Percentiles rank a stretch among this genome's conserved stretches.
Conservation (phyloP, 2,888 invertebrate species). For the Eupithecia centaureata region DNA sequence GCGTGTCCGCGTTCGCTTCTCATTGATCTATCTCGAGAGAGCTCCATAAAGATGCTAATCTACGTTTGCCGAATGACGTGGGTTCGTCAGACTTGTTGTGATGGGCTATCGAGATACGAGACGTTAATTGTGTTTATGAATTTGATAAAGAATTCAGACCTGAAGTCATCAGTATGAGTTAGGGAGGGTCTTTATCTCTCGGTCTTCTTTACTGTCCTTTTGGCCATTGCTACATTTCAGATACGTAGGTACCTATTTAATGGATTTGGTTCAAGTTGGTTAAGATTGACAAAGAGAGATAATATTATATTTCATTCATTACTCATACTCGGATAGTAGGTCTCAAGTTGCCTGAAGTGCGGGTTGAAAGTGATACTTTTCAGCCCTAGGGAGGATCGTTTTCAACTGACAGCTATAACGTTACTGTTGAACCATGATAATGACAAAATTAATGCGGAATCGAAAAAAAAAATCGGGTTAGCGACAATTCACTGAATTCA, state of each 20-base stretch:
- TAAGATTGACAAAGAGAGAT: not conserved
- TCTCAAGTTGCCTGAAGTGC: no score
- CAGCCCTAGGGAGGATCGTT: no score
- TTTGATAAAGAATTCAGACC: not conserved
- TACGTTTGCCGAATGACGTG: constrained; percentile 25
- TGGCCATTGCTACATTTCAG: not conserved
- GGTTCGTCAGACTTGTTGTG: constrained; percentile 15
- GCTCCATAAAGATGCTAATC: constrained; percentile 25
- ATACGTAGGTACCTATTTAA: no score
- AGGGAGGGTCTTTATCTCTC: not conserved
- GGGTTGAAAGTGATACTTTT: no score
- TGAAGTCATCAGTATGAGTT: not conserved
- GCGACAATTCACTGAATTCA: no score
- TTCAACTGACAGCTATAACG: no score
- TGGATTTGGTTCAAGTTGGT: not conserved
- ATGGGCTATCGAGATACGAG: not conserved
- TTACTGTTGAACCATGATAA: no score
- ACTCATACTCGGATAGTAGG: no score
- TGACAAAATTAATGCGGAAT: no score
- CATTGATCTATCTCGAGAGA: constrained; percentile 29
- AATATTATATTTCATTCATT: no score
- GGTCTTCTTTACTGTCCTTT: no score
- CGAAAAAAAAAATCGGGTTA: no score
- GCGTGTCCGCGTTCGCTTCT: constrained; percentile 2
- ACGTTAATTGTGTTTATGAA: not conserved